Conservation (phyloP, 2,797 vertebrate genomes). For the Molossus alvarezi region DNA sequence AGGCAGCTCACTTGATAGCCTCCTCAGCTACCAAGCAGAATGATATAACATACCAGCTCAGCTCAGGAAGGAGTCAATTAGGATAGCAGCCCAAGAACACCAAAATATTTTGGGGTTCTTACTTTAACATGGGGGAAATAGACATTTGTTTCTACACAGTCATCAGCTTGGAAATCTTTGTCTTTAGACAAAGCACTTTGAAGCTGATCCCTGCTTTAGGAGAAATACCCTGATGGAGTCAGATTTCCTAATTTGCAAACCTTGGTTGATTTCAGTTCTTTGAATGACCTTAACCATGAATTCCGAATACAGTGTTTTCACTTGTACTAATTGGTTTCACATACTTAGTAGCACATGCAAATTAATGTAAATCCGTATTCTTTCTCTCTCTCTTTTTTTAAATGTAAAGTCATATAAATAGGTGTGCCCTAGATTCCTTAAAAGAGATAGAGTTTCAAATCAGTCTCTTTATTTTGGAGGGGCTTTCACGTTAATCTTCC, state of each 20-base stretch:
- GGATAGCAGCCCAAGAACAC: neutral
- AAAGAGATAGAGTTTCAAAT: conserved; percentile 42
- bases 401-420: conserved; percentile 73
- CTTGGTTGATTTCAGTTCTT: conserved; percentile 63
- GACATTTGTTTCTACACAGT: conserved; percentile 50
- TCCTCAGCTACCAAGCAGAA: neutral
- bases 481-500: conserved; percentile 23
- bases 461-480: conserved; percentile 20
- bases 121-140: neutral
- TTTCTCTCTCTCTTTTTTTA: neutral
- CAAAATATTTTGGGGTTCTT: neutral
- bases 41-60: neutral
- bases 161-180: conserved; percentile 19
- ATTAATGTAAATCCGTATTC: conserved; percentile 67
- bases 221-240: neutral
- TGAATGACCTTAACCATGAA: conserved; percentile 69
- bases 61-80: neutral
- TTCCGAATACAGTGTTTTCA: conserved; percentile 55
- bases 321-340: conserved; percentile 79
- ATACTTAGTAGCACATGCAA: conserved; percentile 73
- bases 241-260: conserved; percentile 72
- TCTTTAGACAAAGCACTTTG: conserved; percentile 30
- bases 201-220: conserved; percentile 58
- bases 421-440: conserved; percentile 36
- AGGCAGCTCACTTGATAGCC: neutral